These are phyloP conservation scores for Sciaenops ocellatus DNA, from an alignment of 2,797 vertebrate species.

Conservation along the genomic window DNA sequence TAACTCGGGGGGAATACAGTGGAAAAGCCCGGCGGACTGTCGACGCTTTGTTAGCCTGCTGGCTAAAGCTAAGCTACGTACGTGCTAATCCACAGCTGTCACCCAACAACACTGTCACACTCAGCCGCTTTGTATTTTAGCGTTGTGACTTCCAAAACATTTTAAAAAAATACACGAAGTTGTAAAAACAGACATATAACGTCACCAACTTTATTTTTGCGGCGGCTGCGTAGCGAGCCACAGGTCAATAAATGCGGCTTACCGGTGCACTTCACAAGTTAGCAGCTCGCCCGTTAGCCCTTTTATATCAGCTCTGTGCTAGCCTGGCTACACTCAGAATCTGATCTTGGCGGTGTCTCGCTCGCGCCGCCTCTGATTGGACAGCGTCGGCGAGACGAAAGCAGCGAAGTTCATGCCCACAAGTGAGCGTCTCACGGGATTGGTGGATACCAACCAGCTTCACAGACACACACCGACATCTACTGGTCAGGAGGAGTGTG, in stretches of 20 bases:
- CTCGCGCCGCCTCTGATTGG: slow-evolving; percentile 79
- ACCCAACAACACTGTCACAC: slow-evolving; percentile 50
- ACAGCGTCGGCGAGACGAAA: slow-evolving; percentile 67
- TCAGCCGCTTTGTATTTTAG: slow-evolving; percentile 27
- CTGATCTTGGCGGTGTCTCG: slow-evolving; percentile 90
- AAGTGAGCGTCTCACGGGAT: slow-evolving; percentile 25
- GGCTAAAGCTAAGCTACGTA: slow-evolving; percentile 50
- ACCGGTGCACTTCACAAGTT: slow-evolving; percentile 76
- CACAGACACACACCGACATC: slow-evolving; percentile 45
- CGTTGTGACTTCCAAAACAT: background rate
- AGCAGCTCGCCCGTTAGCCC: slow-evolving; percentile 70
- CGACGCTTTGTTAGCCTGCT: slow-evolving; percentile 77
- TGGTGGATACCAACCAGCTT: slow-evolving; percentile 17
- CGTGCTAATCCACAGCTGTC: slow-evolving; percentile 81
- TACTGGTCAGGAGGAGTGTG: slow-evolving; percentile 62
- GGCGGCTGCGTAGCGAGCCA: background rate
- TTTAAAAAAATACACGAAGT: background rate
- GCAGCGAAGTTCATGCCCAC: slow-evolving; percentile 63
- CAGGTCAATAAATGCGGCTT: slow-evolving; percentile 57
- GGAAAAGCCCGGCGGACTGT: slow-evolving; percentile 33
- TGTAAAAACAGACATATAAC: background rate
- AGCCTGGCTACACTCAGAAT: slow-evolving; percentile 82
- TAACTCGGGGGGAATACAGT: slow-evolving; percentile 24
- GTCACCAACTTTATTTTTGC: background rate
- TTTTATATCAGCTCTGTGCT: slow-evolving; percentile 56